phyloP scores from a whole-genome alignment of 2,888 invertebrate species.

The Callosobruchus maculatus region DNA sequence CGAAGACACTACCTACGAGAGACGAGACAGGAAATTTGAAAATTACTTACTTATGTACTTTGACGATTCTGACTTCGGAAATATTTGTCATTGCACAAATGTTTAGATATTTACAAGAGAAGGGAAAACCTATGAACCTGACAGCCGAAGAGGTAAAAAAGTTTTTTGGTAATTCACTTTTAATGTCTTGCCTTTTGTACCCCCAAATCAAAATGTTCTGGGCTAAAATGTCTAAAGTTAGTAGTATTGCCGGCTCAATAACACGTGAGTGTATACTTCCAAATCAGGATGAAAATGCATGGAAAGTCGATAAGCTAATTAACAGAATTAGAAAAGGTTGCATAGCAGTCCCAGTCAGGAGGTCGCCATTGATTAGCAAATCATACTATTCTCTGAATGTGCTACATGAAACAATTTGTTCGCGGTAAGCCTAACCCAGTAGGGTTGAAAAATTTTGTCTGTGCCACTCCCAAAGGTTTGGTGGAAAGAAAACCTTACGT shows the following conservation, averaged over 20 bases:
- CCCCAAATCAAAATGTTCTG: conserved; percentile 18
- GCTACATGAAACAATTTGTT: no score
- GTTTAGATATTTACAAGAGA: conserved; percentile 4
- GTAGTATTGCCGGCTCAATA: conserved; percentile 9
- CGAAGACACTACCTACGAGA: background rate
- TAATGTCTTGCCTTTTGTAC: conserved; percentile 20
- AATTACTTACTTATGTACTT: conserved; percentile 5
- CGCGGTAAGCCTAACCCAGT: no score
- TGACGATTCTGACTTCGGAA: conserved; percentile 5
- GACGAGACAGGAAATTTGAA: conserved; percentile 2
- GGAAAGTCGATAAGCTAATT: conserved; percentile 8
- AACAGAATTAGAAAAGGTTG: conserved; percentile 9
- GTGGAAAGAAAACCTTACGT: no score
- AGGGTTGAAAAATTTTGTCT: no score
- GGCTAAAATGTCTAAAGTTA: conserved; percentile 13
- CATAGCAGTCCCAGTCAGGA: conserved; percentile 3
- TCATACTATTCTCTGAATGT: no score
- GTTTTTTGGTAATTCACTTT: conserved; percentile 14
- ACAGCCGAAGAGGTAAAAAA: conserved; percentile 13
- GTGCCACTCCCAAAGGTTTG: no score
- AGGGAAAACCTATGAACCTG: conserved; percentile 6
- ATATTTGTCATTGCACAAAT: conserved; percentile 11
- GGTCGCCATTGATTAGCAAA: conserved; percentile 2
- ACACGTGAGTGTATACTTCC: conserved; percentile 13
- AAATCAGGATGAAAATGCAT: conserved; percentile 11